Evolutionary conservation across 2,797 vertebrate genomes (phyloP), one percentile per base, ranked within the genome.

Genomic region (Macropus fuliginosus): DNA sequence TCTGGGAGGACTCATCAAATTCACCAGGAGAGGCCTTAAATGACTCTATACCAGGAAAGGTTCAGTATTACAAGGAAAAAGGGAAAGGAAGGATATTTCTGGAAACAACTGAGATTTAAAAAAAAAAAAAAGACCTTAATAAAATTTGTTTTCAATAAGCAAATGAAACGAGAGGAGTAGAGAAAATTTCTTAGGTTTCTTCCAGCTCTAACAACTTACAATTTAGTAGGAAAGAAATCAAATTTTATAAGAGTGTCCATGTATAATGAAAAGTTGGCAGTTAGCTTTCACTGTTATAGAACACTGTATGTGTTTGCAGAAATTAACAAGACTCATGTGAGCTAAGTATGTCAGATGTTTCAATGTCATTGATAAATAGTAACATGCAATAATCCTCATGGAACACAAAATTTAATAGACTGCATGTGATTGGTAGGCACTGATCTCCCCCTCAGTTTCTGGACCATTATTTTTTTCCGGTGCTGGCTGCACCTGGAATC

Each of bases 141-240:
- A 81, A 40, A 81, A 81, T 24, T 81, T 81, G 66, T 81, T 91
- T 91, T 91, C 29, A 91, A 91, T 40, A 91, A 34, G 16, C 27
- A 56, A 95, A 11, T 91, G 24, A 40, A 81, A 81, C 11, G n/a
- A 81, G n/a, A 74, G n/a, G 66, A 21, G 93, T 93, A 62, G 29
- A 96, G 93, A 16, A 12, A 93, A 93, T 95, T 96, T 66, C 62
- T n/a, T 31, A 34, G 93, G 95, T 94, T 92, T 54, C 93, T 91
- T 94, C 52, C 90, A 66, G 74, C 29, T 90, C 4, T 91, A 81
- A 40, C 6, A 46, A 46, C 6, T 46, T 81, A 2, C n/a, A 40
- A 81, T 81, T 81, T 81, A 81, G 5, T 56, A 94, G 40, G 52
- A 92, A 95, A 90, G 74, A 55, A 92, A 92, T 94, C 31, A 96